Percentiles rank a stretch among this genome's conserved stretches.
Conservation (phyloP, 2,888 invertebrate genomes). For the Melanargia galathea region DNA sequence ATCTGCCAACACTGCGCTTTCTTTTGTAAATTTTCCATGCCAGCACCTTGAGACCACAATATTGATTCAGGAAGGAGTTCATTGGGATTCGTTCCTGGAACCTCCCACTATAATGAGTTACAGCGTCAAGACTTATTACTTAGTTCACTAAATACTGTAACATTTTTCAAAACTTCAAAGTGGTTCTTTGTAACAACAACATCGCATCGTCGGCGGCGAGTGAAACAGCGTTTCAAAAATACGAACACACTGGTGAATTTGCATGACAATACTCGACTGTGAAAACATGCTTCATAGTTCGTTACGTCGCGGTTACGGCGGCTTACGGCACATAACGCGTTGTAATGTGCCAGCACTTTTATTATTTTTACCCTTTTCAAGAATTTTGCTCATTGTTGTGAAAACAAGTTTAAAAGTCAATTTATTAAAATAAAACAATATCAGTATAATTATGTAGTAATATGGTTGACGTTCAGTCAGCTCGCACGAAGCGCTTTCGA, state of each 20-base stretch:
- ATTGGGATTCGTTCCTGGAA: not conserved
- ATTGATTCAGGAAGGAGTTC: too few species aligned
- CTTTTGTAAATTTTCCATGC: too few species aligned
- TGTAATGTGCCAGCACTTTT: not conserved
- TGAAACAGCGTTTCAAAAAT: conserved; percentile 8
- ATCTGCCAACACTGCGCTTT: too few species aligned
- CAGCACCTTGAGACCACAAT: too few species aligned
- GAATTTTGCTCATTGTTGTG: not conserved
- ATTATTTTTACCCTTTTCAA: not conserved
- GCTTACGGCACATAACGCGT: not conserved
- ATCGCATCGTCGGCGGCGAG: not conserved
- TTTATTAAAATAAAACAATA: too few species aligned
- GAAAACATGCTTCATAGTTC: conserved; percentile 15
- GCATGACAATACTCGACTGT: conserved; percentile 12
- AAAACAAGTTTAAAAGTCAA: too few species aligned
- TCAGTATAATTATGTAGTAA: too few species aligned
- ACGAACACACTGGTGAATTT: conserved; percentile 3
- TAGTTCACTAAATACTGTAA: not conserved
- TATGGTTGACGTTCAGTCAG: too few species aligned
- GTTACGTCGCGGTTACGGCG: not conserved
- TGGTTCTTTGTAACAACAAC: conserved; percentile 2
- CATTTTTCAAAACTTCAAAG: conserved; percentile 11
- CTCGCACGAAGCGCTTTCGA: too few species aligned
- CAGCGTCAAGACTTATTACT: not conserved
- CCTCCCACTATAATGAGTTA: not conserved